Evolutionary conservation across 1,140 invertebrate species (phyloP), one percentile per base, ranked within the genome.

Genomic region (Caerostris darwini): DNA sequence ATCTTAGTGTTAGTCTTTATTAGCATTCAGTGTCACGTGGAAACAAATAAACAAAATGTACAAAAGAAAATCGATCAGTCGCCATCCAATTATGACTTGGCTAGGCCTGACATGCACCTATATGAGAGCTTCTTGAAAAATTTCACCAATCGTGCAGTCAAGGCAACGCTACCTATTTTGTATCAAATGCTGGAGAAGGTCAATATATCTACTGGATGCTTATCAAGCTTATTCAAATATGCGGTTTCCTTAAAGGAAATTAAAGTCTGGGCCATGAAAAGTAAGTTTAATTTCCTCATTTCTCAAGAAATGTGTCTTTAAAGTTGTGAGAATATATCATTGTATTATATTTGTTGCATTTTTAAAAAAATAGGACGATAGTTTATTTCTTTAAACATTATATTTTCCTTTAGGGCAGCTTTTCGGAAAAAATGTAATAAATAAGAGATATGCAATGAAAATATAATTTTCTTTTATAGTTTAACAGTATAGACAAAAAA

Each of bases 201-300:
- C 2, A 88, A 94, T 12, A 67, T 94, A 56, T 94, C 93, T 12
- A 34, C 93, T 19, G 54, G 59, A 2, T 94, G 93, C n/a, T 14
- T 89, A 10, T 59, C 93, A 3, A 94, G 86, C 64, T 67, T 94
- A 7, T 5, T 94, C 4, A 94, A 94, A 34, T 94, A 94, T 57
- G 86, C 53, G 3, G n/a, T 94, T n/a, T 50, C 86, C n/a, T 34
- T 94, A 12, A 94, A 83, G 7, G 64, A 83, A 71, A 88, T 94
- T 19, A 94, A 94, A 67, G 93, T 89, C 5, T 94, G 93, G 93
- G 93, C 93, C 50, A 94, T 94, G 58, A 61, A 67, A 89, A 94
- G 93, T 94, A 94, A 94, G 86, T 50, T 19, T 56, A 3, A 77
- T 3, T 59, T 59, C 3, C 58, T 34, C 34, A 34, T 34, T 34